phyloP scores from a whole-genome alignment of 37 sponge, comb jelly and placozoan species.

The Dysidea cf. avara region DNA sequence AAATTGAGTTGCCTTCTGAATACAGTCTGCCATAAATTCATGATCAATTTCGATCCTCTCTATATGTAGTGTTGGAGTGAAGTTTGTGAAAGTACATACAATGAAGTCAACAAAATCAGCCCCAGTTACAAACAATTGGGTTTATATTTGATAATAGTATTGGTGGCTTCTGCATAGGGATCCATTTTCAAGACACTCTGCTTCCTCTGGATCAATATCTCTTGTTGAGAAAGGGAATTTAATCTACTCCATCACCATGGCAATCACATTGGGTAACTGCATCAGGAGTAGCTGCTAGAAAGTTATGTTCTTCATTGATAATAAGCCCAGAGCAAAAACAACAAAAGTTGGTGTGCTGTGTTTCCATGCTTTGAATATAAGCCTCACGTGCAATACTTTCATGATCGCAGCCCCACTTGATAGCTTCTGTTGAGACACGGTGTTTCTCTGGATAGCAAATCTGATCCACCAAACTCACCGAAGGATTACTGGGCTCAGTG shows the following conservation, averaged over 20 bases:
- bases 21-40: constrained; percentile 13
- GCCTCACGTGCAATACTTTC: constrained; percentile 33
- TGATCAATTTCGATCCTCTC: constrained; percentile 34
- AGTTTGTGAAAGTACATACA: background rate
- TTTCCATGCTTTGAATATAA: background rate
- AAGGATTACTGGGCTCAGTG: constrained; percentile 42
- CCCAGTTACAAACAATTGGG: too few species aligned
- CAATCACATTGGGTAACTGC: too few species aligned
- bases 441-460: constrained; percentile 62
- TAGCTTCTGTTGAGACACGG: constrained; percentile 41
- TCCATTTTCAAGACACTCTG: too few species aligned
- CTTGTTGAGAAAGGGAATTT: too few species aligned
- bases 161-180: background rate
- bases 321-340: too few species aligned
- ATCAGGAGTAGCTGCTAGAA: too few species aligned
- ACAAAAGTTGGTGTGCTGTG: too few species aligned
- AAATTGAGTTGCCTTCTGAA: constrained; percentile 1
- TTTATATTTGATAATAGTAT: constrained; percentile 39
- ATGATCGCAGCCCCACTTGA: constrained; percentile 60
- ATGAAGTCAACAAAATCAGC: too few species aligned
- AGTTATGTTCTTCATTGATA: too few species aligned
- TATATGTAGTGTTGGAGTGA: constrained; percentile 19
- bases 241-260: too few species aligned
- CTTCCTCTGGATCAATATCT: too few species aligned
- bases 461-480: constrained; percentile 33